Base-by-base conservation (phyloP, 2,113 vertebrate species). In the Oophaga pumilio region DNA sequence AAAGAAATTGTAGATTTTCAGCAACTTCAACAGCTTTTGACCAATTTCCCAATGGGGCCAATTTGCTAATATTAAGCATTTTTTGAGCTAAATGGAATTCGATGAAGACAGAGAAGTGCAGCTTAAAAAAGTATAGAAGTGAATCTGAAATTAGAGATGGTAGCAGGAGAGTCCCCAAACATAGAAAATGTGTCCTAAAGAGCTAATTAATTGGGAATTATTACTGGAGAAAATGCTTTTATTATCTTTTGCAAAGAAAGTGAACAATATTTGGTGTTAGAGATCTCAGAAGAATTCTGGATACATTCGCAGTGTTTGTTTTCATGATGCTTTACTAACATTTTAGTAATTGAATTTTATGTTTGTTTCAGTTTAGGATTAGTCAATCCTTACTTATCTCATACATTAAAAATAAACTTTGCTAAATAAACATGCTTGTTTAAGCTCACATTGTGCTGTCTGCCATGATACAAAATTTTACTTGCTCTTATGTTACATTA, bases 41-140 rank as follows among this genome's bases (percentile, higher is more conserved):
- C 92, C 92, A 92, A 92, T 94, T 93, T 94, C 94, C 94, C 95
- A 92, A 92, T 94, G 94, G 94, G 93, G 94, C 94, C 93, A 95
- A 94, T 95, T 95, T 95, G 90, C 91, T 93, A 95, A 94, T 94
- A 93, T 91, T 91, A 93, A 94, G 78, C 89, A 88, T 91, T 88
- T 43, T 91, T 92, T 90, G 53, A 73, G 83, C 90, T 90, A 93
- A 94, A 91, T 92, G 88, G 89, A 84, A 92, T 91, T 68, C 81
- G 52, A 81, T 89, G 86, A 91, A 91, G 91, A 91, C 79, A 90
- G 90, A 88, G 59, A 82, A 66, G 13, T 71, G 53, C 86, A 87
- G 84, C 78, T 90, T 60, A 84, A 20, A 89, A 43, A 89, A 86
- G 71, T 89, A 78, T 90, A 87, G 89, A 91, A 83, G 71, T 91